A percentile compares a stretch with the other conserved stretches of the same genome.
Conservation (phyloP, 2,113 vertebrate genomes). For the Xiphias gladius region DNA sequence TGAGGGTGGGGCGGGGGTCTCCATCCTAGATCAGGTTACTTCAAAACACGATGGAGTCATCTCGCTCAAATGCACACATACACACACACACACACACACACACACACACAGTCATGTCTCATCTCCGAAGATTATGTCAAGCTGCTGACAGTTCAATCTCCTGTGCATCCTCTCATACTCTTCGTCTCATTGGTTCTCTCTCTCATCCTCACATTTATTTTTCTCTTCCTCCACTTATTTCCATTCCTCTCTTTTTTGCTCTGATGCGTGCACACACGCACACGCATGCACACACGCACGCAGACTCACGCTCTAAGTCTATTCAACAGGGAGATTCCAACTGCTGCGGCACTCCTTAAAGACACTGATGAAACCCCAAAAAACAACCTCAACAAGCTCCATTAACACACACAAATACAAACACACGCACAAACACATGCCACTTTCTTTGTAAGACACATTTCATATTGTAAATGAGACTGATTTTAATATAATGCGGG, state of each 20-base stretch:
- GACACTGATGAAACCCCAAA: slow-evolving; percentile 56
- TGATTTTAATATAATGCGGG: slow-evolving; percentile 9
- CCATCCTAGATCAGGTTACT: slow-evolving; percentile 71
- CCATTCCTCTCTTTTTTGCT: slow-evolving; percentile 2
- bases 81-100: slow-evolving; percentile 16
- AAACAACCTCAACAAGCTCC: slow-evolving; percentile 49
- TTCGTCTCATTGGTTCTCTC: slow-evolving; percentile 41
- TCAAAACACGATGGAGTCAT: slow-evolving; percentile 70
- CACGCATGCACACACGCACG: neutral
- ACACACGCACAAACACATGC: neutral
- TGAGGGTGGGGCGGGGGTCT: slow-evolving; percentile 41
- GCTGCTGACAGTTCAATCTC: slow-evolving; percentile 68
- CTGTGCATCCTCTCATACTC: slow-evolving; percentile 41
- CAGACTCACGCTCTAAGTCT: slow-evolving; percentile 42
- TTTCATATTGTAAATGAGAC: slow-evolving; percentile 34
- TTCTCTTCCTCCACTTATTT: slow-evolving; percentile 22
- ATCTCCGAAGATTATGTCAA: slow-evolving; percentile 65
- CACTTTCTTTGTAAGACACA: neutral
- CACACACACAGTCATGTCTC: slow-evolving; percentile 36
- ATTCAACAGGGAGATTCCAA: slow-evolving; percentile 65
- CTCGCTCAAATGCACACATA: slow-evolving; percentile 19
- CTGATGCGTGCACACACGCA: neutral
- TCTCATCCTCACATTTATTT: slow-evolving; percentile 35
- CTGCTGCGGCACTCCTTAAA: slow-evolving; percentile 48
- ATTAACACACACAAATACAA: slow-evolving; percentile 23